Evolutionary conservation across 2,797 vertebrate genomes (phyloP), one percentile per base, ranked within the genome.

Genomic region (Mormyrops boulengeri): DNA sequence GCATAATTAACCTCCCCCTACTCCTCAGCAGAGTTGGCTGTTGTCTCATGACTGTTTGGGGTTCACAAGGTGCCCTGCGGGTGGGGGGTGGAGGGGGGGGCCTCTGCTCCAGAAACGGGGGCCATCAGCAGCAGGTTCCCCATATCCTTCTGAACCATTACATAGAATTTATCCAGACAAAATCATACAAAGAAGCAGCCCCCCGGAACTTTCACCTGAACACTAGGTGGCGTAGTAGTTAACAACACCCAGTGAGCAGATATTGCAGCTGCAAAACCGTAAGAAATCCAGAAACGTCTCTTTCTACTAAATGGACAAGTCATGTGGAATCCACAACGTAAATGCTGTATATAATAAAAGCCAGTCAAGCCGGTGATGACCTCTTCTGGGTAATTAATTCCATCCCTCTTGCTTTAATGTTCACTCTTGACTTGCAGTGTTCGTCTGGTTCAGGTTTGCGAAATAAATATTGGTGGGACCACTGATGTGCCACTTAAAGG

Each of bases 1-100:
- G 60, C 80, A 53, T 88, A 62, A 90, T 85, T 82, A 90, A 62
- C 55, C 62, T 80, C 17, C 87, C 38, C 17, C 44, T 38, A 11
- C 49, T 50, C 38, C 85, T 41, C 66, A 22, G 52, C 22, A 55
- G n/a, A 26, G 11, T 14, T 5, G 44, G 9, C 55, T 9, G 3
- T 19, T 85, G 11, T 85, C 88, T 62, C 4, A 3, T 47, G 73
- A n/a, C 11, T 80, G 34, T 14, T 17, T 44, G 73, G 30, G 73
- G 11, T 38, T 34, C 30, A 14, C 2, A n/a, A 57, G 55, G 5
- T 57, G 19, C 53, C 53, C 19, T 57, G 53, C 1, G 17, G 53
- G 1, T 55, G 5, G 55, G 3, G 1, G 14, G 1, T 3, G 49
- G 0, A 9, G 14, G 52, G 0, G 0, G 17, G 53, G 53, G 17